Evolutionary conservation across 2,888 invertebrate genomes (phyloP), one percentile per base, ranked within the genome.

Genomic region (Ptychoptera contaminata): DNA sequence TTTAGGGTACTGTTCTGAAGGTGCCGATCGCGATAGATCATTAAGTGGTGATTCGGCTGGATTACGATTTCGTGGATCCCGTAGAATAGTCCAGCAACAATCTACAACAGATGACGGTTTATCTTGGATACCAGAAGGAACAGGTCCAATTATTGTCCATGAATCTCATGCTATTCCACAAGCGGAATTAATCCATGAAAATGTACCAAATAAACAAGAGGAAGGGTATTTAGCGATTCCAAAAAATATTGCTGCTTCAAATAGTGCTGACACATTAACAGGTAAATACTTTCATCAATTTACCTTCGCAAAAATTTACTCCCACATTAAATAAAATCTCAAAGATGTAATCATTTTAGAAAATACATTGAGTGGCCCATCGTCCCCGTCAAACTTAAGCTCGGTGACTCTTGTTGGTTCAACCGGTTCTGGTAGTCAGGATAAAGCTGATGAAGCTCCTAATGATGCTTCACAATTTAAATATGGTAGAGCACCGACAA

Each of bases 191-290:
- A 14, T 41, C 10, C 40, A 40, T n/a, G 47, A 46, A n/a, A 47
- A 38, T 38, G 40, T 37, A 11, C 29, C 47, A 1, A 47, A 45
- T 2, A 45, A 42, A 35, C 40, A 74, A 51, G 74, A 77, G 52
- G 71, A 67, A 49, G 72, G 72, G 48, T 76, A 76, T 60, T 64
- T 82, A 49, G 76, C 78, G 8, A 81, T 82, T 51, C 83, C 83
- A 1, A 81, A 79, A 63, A 76, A 78, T 38, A 76, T 82, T 56
- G 74, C 78, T 0, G 74, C 73, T 1, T 83, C 82, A 0, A 80
- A 79, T 10, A 84, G 83, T 58, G 77, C 80, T 43, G 85, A 85
- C 58, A 84, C 84, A 1, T 62, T 84, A 15, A 82, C 81, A 63
- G 83, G 82, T 77, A 66, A 47, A 40, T 48, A 35, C 39, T 40